Conservation (phyloP, 1,140 invertebrate genomes). For the Papilio aristodemus region DNA sequence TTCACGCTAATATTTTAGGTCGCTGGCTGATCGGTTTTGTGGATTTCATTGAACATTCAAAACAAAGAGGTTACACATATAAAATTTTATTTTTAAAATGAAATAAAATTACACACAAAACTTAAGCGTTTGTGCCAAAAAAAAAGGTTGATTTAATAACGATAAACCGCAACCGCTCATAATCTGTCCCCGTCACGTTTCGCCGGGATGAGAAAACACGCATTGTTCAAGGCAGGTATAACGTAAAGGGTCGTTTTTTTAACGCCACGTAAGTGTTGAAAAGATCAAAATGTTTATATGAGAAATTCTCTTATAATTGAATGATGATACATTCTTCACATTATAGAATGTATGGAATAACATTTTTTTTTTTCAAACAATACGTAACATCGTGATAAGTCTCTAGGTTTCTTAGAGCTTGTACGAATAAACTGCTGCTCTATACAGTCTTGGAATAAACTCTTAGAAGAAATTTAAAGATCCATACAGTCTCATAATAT, state of each 20-base stretch:
- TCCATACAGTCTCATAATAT: too few species aligned
- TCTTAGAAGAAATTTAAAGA: too few species aligned
- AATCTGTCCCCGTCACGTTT: constrained; percentile 62
- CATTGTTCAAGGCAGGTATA: constrained; percentile 23
- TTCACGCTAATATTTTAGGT: too few species aligned
- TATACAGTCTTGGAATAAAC: too few species aligned
- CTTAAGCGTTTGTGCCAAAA: constrained; percentile 16
- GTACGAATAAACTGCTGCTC: too few species aligned
- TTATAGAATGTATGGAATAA: not conserved
- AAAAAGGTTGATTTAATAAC: constrained; percentile 39
- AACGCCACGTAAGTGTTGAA: constrained; percentile 2
- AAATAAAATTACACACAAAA: not conserved
- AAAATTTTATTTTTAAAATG: too few species aligned
- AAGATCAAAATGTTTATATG: constrained; percentile 6
- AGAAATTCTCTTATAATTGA: not conserved
- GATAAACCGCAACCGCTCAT: constrained; percentile 53
- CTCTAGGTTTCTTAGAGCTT: too few species aligned
- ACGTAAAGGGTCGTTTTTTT: constrained; percentile 16
- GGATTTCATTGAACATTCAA: not conserved
- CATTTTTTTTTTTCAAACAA: too few species aligned
- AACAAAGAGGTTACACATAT: not conserved
- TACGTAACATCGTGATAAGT: too few species aligned
- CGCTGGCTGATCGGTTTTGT: not conserved
- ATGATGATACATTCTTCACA: not conserved
- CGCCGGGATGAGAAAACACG: constrained; percentile 35